These are phyloP conservation scores for Dynastes tityus DNA, from an alignment of 2,888 invertebrate species.

Conservation along the genomic window DNA sequence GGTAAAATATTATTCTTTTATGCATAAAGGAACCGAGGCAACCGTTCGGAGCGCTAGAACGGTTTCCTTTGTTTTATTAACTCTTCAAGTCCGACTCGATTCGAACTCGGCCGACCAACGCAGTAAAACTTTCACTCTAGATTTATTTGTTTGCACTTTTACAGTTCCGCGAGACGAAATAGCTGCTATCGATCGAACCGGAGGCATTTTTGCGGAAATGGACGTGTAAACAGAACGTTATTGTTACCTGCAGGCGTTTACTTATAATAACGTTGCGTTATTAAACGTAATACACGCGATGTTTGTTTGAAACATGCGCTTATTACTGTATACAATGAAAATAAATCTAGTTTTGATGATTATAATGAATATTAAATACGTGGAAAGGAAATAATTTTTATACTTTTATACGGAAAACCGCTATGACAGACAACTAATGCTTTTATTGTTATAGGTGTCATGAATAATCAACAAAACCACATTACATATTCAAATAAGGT, in stretches of 20 bases:
- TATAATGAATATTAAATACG: neutral
- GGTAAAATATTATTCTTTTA: conserved; percentile 36
- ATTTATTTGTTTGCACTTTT: conserved; percentile 40
- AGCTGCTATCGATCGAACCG: neutral
- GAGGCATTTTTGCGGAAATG: conserved; percentile 4
- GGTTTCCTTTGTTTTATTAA: conserved; percentile 21
- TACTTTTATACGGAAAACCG: no score
- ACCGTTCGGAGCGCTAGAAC: conserved; percentile 1
- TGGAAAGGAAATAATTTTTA: no score
- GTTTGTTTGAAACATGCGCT: neutral
- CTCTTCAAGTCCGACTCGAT: conserved; percentile 16
- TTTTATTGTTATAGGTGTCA: no score
- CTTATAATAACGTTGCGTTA: conserved; percentile 11
- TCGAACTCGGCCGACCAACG: neutral
- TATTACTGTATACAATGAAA: neutral
- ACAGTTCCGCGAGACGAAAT: conserved; percentile 22
- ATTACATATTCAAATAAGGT: no score
- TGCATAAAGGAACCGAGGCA: conserved; percentile 24
- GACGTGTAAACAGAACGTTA: conserved; percentile 4
- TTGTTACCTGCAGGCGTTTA: conserved; percentile 15
- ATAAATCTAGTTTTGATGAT: neutral
- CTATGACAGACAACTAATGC: no score
- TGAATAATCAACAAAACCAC: no score
- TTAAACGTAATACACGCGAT: neutral
- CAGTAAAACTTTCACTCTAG: conserved; percentile 32